Conservation (phyloP, 1,140 invertebrate genomes). For the Pseudomyrmex cubaensis region DNA sequence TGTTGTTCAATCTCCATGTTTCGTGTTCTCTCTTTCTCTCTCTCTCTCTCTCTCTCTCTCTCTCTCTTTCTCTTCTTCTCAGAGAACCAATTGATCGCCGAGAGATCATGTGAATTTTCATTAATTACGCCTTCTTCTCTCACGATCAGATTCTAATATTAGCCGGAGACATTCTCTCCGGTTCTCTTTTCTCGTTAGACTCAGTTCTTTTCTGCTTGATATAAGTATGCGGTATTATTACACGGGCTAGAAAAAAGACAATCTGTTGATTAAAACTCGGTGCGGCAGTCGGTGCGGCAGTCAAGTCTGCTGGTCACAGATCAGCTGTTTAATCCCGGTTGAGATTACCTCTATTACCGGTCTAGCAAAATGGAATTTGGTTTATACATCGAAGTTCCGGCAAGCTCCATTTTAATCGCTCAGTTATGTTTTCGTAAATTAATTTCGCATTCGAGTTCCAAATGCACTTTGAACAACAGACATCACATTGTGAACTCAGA, state of each 20-base stretch:
- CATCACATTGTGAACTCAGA: too few species aligned
- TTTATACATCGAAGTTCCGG: too few species aligned
- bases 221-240: neutral
- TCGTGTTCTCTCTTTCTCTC: neutral
- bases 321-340: neutral
- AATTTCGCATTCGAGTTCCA: too few species aligned
- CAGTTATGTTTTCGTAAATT: too few species aligned
- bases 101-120: slow-evolving; percentile 35
- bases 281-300: neutral
- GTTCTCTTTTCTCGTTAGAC: neutral
- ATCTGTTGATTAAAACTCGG: neutral
- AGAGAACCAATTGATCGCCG: slow-evolving; percentile 19
- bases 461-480: neutral
- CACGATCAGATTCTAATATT: slow-evolving; percentile 34
- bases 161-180: neutral
- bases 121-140: neutral
- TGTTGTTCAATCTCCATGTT: neutral
- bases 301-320: neutral
- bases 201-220: neutral
- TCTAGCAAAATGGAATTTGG: too few species aligned
- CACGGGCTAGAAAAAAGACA: neutral
- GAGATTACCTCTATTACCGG: neutral
- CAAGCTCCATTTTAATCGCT: too few species aligned
- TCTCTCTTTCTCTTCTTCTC: neutral
- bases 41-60: neutral